A percentile compares a stretch with the other conserved stretches of the same genome.
These are phyloP conservation scores for Dioctria linearis DNA, from an alignment of 2,888 invertebrate genomes.

Conservation along the genomic window DNA sequence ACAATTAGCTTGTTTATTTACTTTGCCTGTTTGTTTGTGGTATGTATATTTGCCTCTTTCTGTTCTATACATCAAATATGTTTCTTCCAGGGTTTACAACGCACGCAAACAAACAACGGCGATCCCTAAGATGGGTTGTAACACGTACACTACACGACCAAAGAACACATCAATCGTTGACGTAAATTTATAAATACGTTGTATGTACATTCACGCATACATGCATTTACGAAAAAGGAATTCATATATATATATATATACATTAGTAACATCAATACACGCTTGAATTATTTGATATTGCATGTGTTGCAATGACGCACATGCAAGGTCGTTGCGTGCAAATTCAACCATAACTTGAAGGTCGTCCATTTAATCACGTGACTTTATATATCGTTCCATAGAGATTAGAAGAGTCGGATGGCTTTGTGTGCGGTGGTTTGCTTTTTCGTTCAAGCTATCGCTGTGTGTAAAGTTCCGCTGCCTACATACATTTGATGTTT, in stretches of 20 bases:
- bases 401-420: not conserved
- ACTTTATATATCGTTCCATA: conserved; percentile 36
- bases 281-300: not conserved
- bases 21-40: not conserved
- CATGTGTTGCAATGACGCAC: conserved; percentile 59
- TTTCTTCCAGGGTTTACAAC: too few relatives aligned
- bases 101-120: too few relatives aligned
- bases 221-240: not conserved
- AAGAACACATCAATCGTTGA: not conserved
- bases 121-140: too few relatives aligned
- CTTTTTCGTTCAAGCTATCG: not conserved
- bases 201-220: not conserved
- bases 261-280: not conserved
- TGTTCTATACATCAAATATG: too few relatives aligned
- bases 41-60: not conserved
- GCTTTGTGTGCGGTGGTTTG: conserved; percentile 7
- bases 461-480: not conserved
- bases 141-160: not conserved
- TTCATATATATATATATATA: too few relatives aligned
- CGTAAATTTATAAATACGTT: too few relatives aligned
- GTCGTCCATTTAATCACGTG: conserved; percentile 69
- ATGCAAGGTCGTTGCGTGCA: conserved; percentile 72
- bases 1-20: not conserved
- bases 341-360: conserved; percentile 70
- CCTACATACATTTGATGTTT: not conserved